Conservation (phyloP, 2,113 vertebrate genomes). For the Spheniscus mendiculus region DNA sequence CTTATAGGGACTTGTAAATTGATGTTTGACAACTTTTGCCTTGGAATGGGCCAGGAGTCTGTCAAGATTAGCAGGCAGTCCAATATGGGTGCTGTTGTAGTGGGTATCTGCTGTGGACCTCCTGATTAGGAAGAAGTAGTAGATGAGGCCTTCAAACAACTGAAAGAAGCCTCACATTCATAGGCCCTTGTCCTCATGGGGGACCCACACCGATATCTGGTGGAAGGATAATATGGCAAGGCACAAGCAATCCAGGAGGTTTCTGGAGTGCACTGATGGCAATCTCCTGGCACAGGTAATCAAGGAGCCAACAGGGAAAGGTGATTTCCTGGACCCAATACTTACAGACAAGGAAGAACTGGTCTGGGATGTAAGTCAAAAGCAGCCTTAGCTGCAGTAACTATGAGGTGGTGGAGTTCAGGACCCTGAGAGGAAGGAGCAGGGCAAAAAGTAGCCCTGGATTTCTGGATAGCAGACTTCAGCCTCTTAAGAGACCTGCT, state of each 20-base stretch:
- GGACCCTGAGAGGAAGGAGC: background rate
- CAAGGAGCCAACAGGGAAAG: background rate
- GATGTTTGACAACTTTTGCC: background rate
- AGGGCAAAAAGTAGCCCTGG: background rate
- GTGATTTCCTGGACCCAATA: background rate
- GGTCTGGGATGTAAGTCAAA: background rate
- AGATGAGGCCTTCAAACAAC: background rate
- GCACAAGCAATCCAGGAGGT: background rate
- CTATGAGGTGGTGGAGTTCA: background rate
- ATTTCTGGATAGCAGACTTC: background rate
- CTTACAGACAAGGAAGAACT: background rate
- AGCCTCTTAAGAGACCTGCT: background rate
- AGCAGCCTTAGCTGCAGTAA: background rate
- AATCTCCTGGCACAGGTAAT: background rate
- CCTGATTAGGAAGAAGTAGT: background rate
- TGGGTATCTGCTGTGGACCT: background rate
- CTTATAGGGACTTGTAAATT: background rate
- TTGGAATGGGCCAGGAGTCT: background rate
- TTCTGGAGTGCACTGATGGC: background rate
- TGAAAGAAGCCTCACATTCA: background rate
- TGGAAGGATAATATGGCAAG: background rate
- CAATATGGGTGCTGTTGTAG: background rate
- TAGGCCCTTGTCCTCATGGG: background rate
- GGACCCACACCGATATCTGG: fast-evolving
- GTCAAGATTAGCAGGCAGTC: background rate